These are phyloP conservation scores for Brenthis hecate DNA, from an alignment of 2,888 invertebrate genomes.

Conservation along the genomic window DNA sequence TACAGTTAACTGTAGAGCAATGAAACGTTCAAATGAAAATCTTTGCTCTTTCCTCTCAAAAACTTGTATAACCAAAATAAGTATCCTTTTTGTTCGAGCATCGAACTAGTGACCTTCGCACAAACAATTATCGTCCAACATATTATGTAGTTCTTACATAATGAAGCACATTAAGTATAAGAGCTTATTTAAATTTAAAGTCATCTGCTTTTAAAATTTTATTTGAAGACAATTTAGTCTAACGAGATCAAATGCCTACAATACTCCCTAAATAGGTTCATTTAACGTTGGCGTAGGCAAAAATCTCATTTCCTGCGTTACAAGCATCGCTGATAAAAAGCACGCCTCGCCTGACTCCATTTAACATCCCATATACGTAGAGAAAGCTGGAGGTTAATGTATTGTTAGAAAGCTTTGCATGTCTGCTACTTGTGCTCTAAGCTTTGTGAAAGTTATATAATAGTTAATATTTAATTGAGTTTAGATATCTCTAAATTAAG, in stretches of 20 bases:
- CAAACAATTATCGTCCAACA: no score
- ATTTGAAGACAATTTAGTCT: constrained; percentile 14
- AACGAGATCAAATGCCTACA: constrained; percentile 23
- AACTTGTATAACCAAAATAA: no score
- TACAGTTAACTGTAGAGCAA: no score
- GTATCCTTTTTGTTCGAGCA: no score
- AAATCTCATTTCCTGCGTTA: constrained; percentile 56
- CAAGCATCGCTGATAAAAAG: constrained; percentile 46
- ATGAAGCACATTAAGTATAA: no score
- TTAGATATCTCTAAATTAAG: neutral
- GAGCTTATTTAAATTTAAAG: no score
- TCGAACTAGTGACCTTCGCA: no score
- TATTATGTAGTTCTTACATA: no score
- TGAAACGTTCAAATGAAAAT: no score
- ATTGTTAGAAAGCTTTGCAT: constrained; percentile 14
- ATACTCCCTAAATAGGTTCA: constrained; percentile 45
- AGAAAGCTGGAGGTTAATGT: constrained; percentile 14
- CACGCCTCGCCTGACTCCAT: constrained; percentile 43
- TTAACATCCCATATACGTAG: constrained; percentile 25
- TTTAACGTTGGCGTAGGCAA: constrained; percentile 48
- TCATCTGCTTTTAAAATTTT: neutral
- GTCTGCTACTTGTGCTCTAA: constrained; percentile 5
- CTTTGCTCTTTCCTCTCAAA: no score
- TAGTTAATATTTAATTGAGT: neutral
- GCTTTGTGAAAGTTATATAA: neutral